Percentiles rank a stretch among this genome's conserved stretches.
Evolutionary conservation across 2,888 invertebrate species (phyloP).

Genomic region (Galerucella calmariensis): DNA sequence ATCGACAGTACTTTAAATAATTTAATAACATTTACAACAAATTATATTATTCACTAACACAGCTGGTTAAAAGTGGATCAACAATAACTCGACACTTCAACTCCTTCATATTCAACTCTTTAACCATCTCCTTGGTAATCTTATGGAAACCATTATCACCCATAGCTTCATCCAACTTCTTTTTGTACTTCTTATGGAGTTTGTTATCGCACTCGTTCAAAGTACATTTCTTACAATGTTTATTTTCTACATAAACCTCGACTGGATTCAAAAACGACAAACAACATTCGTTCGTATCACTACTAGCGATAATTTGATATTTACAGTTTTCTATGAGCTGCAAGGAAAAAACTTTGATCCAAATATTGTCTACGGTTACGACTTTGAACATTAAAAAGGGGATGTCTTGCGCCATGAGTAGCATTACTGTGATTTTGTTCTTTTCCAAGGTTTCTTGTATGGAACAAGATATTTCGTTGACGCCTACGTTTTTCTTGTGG

Average conservation of each 20-base stretch:
- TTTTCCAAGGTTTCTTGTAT: slow-evolving; percentile 20
- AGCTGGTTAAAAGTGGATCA: background rate
- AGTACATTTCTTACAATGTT: slow-evolving; percentile 32
- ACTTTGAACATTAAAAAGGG: slow-evolving; percentile 28
- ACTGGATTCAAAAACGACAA: slow-evolving; percentile 22
- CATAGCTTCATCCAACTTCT: slow-evolving; percentile 22
- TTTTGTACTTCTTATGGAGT: slow-evolving; percentile 19
- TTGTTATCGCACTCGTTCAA: slow-evolving; percentile 29
- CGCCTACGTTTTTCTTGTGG: slow-evolving; percentile 27
- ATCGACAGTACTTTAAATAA: too few species aligned
- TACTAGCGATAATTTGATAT: slow-evolving; percentile 22
- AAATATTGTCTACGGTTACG: slow-evolving; percentile 16
- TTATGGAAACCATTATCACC: slow-evolving; percentile 25
- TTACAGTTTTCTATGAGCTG: slow-evolving; percentile 8
- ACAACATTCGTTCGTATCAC: slow-evolving; percentile 15
- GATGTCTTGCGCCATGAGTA: slow-evolving; percentile 15
- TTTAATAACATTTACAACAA: too few species aligned
- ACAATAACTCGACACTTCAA: slow-evolving; percentile 21
- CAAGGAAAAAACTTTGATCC: slow-evolving; percentile 34
- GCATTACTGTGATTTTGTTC: slow-evolving; percentile 25
- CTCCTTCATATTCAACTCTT: slow-evolving; percentile 28
- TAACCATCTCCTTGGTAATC: slow-evolving; percentile 23
- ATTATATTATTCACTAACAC: too few species aligned
- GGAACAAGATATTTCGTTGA: background rate
- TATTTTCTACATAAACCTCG: slow-evolving; percentile 21